Base-by-base conservation (phyloP, 1,140 invertebrate genomes). In the Sycobia sp. region DNA sequence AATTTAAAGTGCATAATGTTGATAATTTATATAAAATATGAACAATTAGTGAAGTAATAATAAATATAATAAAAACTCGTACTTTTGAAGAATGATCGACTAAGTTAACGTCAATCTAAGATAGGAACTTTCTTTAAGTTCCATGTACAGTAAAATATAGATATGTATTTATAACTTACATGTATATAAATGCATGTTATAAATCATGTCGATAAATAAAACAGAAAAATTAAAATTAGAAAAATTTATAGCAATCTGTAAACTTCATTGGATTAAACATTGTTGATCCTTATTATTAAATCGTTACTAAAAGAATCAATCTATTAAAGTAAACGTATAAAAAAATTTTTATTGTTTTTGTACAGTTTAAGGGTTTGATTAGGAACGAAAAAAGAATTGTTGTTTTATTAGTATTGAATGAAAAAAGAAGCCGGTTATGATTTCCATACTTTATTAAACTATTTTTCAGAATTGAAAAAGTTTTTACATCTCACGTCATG, bases 101-200 rank as follows among this genome's bases (percentile, higher is more conserved):
- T 65, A 64, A 58, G 27, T 36, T 67, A 56, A 68, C 63, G 66
- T 70, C 69, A 38, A 60, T 51, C 13, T 46, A 62, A 36, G 39
- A 49, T 41, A 16, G 51, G 43, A 63, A 50, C 36, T n/a, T 57
- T 29, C 41, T 57, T 41, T n/a, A 36, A 51, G 70, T 74, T 74
- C 68, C 44, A 39, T 79, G 77, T 79, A 78, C 73, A 79, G 73
- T 72, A 77, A 72, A 63, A 68, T 69, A 76, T 63, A 63, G 38
- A 57, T 73, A 71, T 70, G 67, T 67, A 71, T 66, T 60, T 51
- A 68, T 61, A 62, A 66, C 20, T 63, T 66, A 69, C 59, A 72
- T 61, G 71, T 69, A 49, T 62, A 72, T 71, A 70, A 57, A 67
- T 68, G 67, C 66, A 54, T 70, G 68, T 55, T 64, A 62, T 23